Evolutionary conservation across 2,888 invertebrate genomes (phyloP), one percentile per base, ranked within the genome.

Genomic region (Epirrhoe tristata): DNA sequence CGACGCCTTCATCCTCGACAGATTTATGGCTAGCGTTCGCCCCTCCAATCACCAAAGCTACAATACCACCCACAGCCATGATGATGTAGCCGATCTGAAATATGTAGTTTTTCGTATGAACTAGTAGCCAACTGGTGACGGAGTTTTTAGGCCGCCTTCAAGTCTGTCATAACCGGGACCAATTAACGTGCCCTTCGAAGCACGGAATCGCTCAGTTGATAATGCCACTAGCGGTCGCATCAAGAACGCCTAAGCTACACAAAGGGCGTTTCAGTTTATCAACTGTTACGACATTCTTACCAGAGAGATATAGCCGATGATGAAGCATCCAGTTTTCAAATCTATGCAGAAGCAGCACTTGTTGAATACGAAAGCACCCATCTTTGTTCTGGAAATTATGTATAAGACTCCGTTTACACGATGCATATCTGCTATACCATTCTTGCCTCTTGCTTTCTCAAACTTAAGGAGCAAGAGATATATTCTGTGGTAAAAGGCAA

Each of bases 271-370:
- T n/a, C n/a, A n/a, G n/a, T n/a, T n/a, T n/a, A n/a, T n/a, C n/a
- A n/a, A n/a, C n/a, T n/a, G n/a, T n/a, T n/a, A n/a, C 24, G 24
- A 24, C 24, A 24, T 1, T 24, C 76, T 81, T 77, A 86, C 85
- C 77, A 85, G 68, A 17, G 78, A 78, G 0, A 84, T 39, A 51
- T 85, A 85, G 1, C 80, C 87, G 43, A 87, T 81, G 71, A 87
- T 78, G 48, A 87, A 77, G 43, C 84, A 82, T 16, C 87, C 87
- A 1, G 81, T 81, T 69, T 74, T 80, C 65, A 87, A 74, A 0
- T 83, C 81, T 14, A 85, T 72, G 73, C 85, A 86, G 58, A 75
- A 78, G 65, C 87, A 86, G 65, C 82, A 85, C 12, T 76, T 79
- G 34, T 80, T 72, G 34, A 81, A 74, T 31, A 73, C 61, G 14